These are phyloP conservation scores for Jaculus jaculus DNA, from an alignment of 2,113 vertebrate genomes.

Conservation along the genomic window DNA sequence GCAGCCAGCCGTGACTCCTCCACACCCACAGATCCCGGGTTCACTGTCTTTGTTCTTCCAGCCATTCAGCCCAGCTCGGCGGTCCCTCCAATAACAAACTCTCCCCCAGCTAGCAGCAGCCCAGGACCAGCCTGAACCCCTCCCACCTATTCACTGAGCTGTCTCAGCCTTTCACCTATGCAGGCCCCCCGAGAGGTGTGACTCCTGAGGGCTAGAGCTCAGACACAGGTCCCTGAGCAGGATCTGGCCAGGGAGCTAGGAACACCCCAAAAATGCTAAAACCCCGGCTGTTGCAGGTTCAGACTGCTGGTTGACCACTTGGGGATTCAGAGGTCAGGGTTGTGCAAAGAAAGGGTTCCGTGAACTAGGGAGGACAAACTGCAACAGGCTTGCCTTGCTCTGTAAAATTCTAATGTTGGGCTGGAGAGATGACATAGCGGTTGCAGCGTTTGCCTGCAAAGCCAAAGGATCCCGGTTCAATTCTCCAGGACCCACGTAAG, in stretches of 20 bases:
- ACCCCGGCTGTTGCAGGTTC: not conserved
- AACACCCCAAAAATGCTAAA: too few relatives aligned
- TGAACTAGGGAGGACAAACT: rapidly evolving
- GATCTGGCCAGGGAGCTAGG: not conserved
- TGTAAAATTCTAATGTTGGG: not conserved
- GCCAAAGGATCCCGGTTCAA: too few relatives aligned
- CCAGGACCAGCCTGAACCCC: not conserved
- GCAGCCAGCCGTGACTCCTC: not conserved
- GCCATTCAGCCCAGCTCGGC: not conserved
- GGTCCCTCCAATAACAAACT: not conserved
- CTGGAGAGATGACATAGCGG: too few relatives aligned
- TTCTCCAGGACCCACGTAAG: too few relatives aligned
- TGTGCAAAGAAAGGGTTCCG: rapidly evolving
- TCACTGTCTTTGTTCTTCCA: rapidly evolving
- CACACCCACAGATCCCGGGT: not conserved
- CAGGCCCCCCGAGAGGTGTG: not conserved
- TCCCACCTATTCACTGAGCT: not conserved
- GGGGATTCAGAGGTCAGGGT: not conserved
- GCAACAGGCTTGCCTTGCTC: rapidly evolving
- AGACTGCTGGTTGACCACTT: not conserved
- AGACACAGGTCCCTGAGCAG: not conserved
- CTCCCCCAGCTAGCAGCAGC: rapidly evolving
- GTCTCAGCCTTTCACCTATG: rapidly evolving
- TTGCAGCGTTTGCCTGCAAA: too few relatives aligned
- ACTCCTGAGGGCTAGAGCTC: not conserved